Evolutionary conservation across 2,797 vertebrate species (phyloP).

Genomic region (Alosa sapidissima): DNA sequence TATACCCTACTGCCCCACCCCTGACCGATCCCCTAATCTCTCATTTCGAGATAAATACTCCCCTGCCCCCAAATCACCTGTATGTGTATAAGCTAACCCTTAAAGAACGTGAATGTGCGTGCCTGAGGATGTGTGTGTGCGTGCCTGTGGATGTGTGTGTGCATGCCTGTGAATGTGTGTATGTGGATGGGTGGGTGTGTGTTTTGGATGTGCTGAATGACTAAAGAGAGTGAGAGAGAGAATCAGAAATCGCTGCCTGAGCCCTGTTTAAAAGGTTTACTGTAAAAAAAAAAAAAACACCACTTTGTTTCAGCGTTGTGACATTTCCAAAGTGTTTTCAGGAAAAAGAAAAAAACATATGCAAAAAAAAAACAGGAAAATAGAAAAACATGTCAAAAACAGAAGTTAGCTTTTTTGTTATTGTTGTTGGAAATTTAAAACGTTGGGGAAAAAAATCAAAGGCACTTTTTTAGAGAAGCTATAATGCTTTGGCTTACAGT

Average conservation of each 20-base stretch:
- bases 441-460: constrained; percentile 65
- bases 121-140: constrained; percentile 21
- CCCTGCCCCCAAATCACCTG: constrained; percentile 46
- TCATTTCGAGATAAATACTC: constrained; percentile 27
- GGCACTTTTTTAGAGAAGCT: constrained; percentile 73
- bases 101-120: constrained; percentile 53
- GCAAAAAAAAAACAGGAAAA: constrained; percentile 34
- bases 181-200: neutral
- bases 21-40: neutral
- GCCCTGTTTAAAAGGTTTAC: constrained; percentile 75
- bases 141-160: neutral
- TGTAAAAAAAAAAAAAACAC: constrained; percentile 60
- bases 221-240: neutral
- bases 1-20: neutral
- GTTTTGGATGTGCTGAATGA: neutral
- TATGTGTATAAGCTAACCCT: constrained; percentile 83
- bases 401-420: constrained; percentile 53
- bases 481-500: constrained; percentile 78
- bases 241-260: constrained; percentile 64
- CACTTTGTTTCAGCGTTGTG: constrained; percentile 58
- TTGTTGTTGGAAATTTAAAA: constrained; percentile 68
- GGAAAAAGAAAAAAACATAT: constrained; percentile 21
- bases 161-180: neutral
- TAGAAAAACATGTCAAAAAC: constrained; percentile 33
- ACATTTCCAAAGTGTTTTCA: constrained; percentile 52